Base-by-base conservation (phyloP, 2,113 vertebrate species). In the Phasianus colchicus region DNA sequence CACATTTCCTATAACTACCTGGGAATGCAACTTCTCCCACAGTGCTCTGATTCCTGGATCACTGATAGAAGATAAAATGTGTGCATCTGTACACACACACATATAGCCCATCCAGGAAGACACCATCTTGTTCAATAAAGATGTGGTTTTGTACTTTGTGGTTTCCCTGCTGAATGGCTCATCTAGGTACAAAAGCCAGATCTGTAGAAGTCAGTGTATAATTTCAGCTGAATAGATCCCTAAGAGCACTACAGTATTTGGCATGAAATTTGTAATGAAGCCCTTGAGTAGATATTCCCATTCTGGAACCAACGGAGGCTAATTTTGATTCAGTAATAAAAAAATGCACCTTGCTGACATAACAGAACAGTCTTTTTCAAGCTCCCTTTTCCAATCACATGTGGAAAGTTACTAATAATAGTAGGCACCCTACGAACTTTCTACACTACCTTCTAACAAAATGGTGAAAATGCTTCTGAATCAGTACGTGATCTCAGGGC, bases 211-310 rank as follows among this genome's bases (percentile, higher is more conserved):
- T 58, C 83, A 93, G 82, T 9, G 7, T 71, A 63, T 94, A 92
- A 94, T 94, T 96, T 97, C 75, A 93, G 58, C 79, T 96, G 73
- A 97, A 96, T 89, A 96, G 83, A 88, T 69, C 50, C 42, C 38
- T 43, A 69, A 74, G 61, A 86, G 81, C 86, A 73, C 75, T 95
- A 89, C 60, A 86, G 52, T 27, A 93, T 95, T 90, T 95, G 73
- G 77, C 72, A 75, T 48, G 75, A 80, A 60, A 95, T 92, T 85
- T 93, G n/a, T 27, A 72, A 52, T 64, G 74, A 79, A 89, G 80
- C 55, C 71, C 90, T 80, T 73, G 61, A 88, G 92, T 50, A 75
- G 63, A 21, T 38, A 94, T 71, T 55, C 73, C 47, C 38, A 73
- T 92, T 55, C 91, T 93, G 76, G 60, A 93, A 92, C 21, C 9